Evolutionary conservation across 1,140 invertebrate genomes (phyloP).

Genomic region (Oryctes rhinoceros): DNA sequence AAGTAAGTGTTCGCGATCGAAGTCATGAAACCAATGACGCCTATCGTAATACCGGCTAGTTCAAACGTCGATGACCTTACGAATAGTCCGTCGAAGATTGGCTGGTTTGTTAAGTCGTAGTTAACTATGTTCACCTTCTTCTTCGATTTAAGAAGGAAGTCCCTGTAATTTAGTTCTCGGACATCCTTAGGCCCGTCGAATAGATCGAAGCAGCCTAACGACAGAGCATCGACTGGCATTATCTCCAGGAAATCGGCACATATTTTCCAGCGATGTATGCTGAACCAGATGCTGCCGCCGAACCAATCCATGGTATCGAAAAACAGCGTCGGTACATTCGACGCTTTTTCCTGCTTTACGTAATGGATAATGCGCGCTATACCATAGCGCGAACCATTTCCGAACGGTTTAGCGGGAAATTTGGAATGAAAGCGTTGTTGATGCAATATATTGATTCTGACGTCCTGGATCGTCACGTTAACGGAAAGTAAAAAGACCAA

Average conservation of each 20-base stretch:
- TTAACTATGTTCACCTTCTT: background rate
- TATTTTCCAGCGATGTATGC: background rate
- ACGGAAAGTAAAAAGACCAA: no score
- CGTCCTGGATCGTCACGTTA: no score
- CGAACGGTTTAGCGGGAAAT: no score
- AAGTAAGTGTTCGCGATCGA: no score
- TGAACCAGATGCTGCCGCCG: background rate
- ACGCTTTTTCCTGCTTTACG: no score
- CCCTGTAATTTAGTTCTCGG: background rate
- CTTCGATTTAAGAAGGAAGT: background rate
- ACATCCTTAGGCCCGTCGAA: background rate
- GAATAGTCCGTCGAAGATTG: background rate
- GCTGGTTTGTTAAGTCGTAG: background rate
- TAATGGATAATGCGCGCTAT: no score
- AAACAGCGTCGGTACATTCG: background rate
- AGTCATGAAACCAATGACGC: background rate
- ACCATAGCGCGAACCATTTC: no score
- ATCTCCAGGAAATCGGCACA: background rate
- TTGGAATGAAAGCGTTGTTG: no score
- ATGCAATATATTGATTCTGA: no score
- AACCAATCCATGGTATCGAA: conserved; percentile 12
- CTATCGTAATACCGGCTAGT: background rate
- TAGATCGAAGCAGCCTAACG: background rate
- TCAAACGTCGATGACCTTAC: background rate
- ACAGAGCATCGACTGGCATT: background rate